Conservation (phyloP, 2,113 vertebrate species). For the Gallinago undulata region DNA sequence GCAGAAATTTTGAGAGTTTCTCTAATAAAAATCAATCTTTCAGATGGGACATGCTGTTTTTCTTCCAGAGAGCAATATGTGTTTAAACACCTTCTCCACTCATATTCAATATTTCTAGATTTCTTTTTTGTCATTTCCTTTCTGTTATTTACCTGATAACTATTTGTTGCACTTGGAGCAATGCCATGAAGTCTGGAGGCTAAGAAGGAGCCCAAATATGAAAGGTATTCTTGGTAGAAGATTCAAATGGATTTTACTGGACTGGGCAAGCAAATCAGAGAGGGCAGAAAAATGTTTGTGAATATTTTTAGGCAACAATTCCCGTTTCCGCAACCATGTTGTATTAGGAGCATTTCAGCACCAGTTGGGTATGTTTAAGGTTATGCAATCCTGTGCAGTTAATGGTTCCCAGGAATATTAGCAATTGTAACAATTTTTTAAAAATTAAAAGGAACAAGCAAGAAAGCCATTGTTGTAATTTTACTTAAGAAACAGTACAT, state of each 20-base stretch:
- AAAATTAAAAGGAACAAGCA: not conserved
- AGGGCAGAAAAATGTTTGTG: not conserved
- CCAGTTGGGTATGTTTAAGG: not conserved
- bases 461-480: not conserved
- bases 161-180: not conserved
- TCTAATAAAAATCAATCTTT: not conserved
- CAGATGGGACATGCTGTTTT: not conserved
- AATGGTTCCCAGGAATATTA: not conserved
- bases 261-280: not conserved
- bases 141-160: not conserved
- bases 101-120: not conserved
- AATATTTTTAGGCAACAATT: not conserved
- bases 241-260: not conserved
- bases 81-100: not conserved
- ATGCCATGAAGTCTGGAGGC: not conserved
- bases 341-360: not conserved
- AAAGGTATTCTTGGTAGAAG: not conserved
- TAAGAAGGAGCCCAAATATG: not conserved
- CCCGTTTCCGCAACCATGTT: not conserved
- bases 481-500: not conserved
- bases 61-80: not conserved
- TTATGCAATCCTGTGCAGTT: not conserved
- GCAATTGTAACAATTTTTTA: not conserved
- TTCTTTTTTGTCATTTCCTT: not conserved
- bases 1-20: not conserved